phyloP scores from a whole-genome alignment of 2,797 vertebrate genomes.

The Nothura maculosa region DNA sequence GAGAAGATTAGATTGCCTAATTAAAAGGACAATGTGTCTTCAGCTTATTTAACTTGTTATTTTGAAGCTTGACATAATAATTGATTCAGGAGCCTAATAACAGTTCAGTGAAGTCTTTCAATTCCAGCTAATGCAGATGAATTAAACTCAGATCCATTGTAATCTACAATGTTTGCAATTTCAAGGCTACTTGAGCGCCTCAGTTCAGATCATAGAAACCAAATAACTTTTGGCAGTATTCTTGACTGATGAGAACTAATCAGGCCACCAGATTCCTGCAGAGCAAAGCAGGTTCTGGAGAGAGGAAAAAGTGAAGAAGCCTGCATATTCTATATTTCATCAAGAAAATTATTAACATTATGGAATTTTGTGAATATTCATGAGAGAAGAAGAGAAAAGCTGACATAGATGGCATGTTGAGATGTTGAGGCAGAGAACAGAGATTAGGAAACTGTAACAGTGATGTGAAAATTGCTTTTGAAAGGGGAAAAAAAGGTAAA shows the following conservation, averaged over 20 bases:
- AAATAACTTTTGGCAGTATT: background rate
- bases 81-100: conserved; percentile 14
- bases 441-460: background rate
- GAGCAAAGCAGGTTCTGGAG: background rate
- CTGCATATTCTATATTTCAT: background rate
- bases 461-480: background rate
- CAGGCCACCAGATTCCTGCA: conserved; percentile 2
- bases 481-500: background rate
- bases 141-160: background rate
- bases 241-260: background rate
- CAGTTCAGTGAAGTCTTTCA: conserved; percentile 7
- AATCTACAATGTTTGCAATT: conserved; percentile 30
- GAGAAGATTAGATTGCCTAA: background rate
- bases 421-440: background rate
- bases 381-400: background rate
- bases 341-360: background rate
- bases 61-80: conserved; percentile 35
- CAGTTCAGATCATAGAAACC: conserved; percentile 9
- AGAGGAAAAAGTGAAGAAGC: background rate
- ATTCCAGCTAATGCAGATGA: conserved; percentile 1
- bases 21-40: background rate
- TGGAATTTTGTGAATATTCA: background rate
- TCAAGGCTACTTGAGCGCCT: conserved; percentile 25
- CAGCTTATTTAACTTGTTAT: background rate
- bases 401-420: background rate